A percentile compares a stretch with the other conserved stretches of the same genome.
Evolutionary conservation across 1,140 invertebrate genomes (phyloP).

Genomic region (Lycorma delicatula): DNA sequence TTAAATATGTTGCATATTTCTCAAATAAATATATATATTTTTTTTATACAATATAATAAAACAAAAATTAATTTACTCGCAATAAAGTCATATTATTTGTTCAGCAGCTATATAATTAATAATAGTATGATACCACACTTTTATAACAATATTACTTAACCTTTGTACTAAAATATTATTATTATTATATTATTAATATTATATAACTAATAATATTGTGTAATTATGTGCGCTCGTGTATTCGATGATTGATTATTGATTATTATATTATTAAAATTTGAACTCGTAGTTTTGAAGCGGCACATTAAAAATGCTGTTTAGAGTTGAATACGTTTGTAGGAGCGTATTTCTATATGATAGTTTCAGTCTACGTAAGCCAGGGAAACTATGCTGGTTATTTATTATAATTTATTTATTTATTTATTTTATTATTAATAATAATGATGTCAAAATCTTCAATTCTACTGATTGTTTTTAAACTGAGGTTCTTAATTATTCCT

Average conservation of each 20-base stretch:
- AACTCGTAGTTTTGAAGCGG: not conserved
- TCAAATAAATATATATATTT: too few relatives aligned
- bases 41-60: too few relatives aligned
- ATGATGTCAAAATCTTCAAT: not conserved
- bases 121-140: too few relatives aligned
- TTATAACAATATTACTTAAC: too few relatives aligned
- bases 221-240: not conserved
- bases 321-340: too few relatives aligned
- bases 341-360: too few relatives aligned
- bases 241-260: not conserved
- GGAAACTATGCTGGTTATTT: not conserved
- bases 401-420: not conserved
- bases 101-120: too few relatives aligned
- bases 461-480: conserved; percentile 2
- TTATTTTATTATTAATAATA: not conserved
- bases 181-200: not conserved
- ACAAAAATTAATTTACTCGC: too few relatives aligned
- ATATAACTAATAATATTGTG: not conserved
- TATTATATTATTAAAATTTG: not conserved
- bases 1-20: too few relatives aligned
- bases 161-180: too few relatives aligned
- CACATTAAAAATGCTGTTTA: not conserved
- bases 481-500: not conserved
- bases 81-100: too few relatives aligned
- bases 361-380: conserved; percentile 4